Percentiles rank a stretch among this genome's conserved stretches.
phyloP scores from a whole-genome alignment of 2,113 vertebrate genomes.

The Centropus bengalensis region DNA sequence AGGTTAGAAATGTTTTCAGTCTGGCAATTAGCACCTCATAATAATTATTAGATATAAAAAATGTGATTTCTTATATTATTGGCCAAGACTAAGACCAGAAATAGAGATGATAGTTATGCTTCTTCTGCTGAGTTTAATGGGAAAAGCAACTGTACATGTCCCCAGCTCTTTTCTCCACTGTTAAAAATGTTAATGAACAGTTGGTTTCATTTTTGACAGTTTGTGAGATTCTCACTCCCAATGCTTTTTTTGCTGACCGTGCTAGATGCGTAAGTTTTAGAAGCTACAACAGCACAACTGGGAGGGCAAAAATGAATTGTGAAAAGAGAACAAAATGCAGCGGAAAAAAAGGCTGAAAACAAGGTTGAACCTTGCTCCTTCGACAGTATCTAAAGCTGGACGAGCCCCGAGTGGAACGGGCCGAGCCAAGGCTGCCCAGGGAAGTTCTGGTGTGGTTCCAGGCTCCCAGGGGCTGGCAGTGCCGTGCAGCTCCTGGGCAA shows the following conservation, averaged over 20 bases:
- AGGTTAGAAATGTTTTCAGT: neutral
- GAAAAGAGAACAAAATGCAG: neutral
- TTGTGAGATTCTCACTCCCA: conserved; percentile 2
- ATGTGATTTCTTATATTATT: neutral
- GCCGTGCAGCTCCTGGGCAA: neutral
- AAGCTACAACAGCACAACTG: conserved; percentile 11
- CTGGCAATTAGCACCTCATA: neutral
- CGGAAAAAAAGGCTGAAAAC: neutral
- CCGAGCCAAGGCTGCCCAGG: neutral
- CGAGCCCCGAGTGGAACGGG: neutral
- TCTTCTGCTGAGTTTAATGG: neutral
- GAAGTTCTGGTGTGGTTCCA: rapidly evolving
- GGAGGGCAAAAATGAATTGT: neutral
- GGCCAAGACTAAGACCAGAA: neutral
- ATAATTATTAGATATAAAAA: neutral
- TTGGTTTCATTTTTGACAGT: neutral
- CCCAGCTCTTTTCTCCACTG: neutral
- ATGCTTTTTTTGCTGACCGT: neutral
- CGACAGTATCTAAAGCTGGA: neutral
- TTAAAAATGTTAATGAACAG: conserved; percentile 3
- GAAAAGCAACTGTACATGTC: neutral
- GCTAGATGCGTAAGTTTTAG: neutral
- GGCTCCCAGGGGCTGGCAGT: neutral
- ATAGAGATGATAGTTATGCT: neutral
- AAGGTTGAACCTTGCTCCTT: neutral